A percentile compares a stretch with the other conserved stretches of the same genome.
phyloP scores from a whole-genome alignment of 2,888 invertebrate species.

The Liodrosophila aerea region DNA sequence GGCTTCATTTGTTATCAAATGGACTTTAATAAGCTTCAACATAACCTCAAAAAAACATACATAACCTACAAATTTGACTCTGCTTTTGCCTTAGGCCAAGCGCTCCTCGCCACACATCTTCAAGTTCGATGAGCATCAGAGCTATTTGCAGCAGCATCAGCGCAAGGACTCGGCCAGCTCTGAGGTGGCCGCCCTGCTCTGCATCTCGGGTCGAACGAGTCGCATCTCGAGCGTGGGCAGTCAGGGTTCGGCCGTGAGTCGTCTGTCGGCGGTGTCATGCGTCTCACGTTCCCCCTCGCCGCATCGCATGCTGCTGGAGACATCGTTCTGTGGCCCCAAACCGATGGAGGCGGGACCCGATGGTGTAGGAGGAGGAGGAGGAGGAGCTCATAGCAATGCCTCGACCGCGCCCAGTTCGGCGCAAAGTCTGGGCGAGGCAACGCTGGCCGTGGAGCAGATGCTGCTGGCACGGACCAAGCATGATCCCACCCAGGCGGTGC shows the following conservation, averaged over 20 bases:
- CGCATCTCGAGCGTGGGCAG: constrained; percentile 92
- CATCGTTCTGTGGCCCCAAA: constrained; percentile 94
- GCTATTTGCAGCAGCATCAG: constrained; percentile 85
- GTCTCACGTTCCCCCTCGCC: constrained; percentile 91
- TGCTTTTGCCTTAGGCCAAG: constrained; percentile 62
- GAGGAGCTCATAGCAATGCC: constrained; percentile 53
- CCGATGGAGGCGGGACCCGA: constrained; percentile 85
- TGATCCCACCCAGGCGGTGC: constrained; percentile 86
- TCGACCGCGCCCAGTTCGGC: constrained; percentile 59
- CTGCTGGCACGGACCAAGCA: constrained; percentile 85
- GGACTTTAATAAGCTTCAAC: too few relatives aligned
- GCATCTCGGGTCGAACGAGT: constrained; percentile 90
- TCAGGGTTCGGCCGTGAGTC: constrained; percentile 87
- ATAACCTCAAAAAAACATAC: too few relatives aligned
- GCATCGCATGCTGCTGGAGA: constrained; percentile 94
- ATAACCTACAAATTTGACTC: too few relatives aligned
- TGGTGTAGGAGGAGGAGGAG: constrained; percentile 69
- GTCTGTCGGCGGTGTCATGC: constrained; percentile 84
- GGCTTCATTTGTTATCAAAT: too few relatives aligned
- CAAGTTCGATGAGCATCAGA: constrained; percentile 82
- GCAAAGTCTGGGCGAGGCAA: constrained; percentile 53
- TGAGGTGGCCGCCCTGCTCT: constrained; percentile 89
- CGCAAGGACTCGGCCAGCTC: constrained; percentile 90
- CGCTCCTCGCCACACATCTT: constrained; percentile 82
- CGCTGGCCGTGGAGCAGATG: constrained; percentile 83